Evolutionary conservation across 2,888 invertebrate genomes (phyloP), one percentile per base, ranked within the genome.

Genomic region (Microplitis deprimator): DNA sequence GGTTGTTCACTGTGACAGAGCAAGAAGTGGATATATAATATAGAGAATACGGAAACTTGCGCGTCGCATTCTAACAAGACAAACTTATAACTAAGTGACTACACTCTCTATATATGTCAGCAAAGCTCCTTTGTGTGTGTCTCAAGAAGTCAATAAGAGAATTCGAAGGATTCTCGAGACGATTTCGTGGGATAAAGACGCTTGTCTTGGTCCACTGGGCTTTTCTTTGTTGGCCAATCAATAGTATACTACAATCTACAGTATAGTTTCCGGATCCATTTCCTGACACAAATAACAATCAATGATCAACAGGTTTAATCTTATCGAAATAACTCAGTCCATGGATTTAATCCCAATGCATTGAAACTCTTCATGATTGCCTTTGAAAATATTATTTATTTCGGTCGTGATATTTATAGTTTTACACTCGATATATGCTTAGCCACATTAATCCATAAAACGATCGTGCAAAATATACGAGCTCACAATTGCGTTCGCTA

Each of bases 401-500:
- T 65, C 13, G 1, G 13, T 29, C 17, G 29, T 29, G 29, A 65
- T 65, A 65, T 17, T 65, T 29, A 65, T 65, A 10, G 17, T 29
- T 59, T 13, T 60, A 1, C 29, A 38, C 20, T 10, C 10, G 13
- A 60, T 70, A 50, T 50, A 70, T 70, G 7, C 38, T n/a, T 38
- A 1, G n/a, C 16, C 40, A 13, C 16, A 68, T 38, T 8, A 40
- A 16, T 61, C 13, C n/a, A 70, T 70, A 50, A 13, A 60, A 71
- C 60, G 70, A 60, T 60, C 6, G 6, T 17, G 59, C 13, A 39
- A 39, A 73, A 73, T 68, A 59, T 73, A 73, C 73, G 73, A 73
- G 67, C 50, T 16, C 16, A 67, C 64, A n/a, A 73, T 73, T 67
- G 73, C 67, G 59, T 68, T 73, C 67, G 67, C 73, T 50, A 73